These are phyloP conservation scores for Ascidia mentula DNA, from an alignment of 23 tunicate genomes.

Conservation along the genomic window DNA sequence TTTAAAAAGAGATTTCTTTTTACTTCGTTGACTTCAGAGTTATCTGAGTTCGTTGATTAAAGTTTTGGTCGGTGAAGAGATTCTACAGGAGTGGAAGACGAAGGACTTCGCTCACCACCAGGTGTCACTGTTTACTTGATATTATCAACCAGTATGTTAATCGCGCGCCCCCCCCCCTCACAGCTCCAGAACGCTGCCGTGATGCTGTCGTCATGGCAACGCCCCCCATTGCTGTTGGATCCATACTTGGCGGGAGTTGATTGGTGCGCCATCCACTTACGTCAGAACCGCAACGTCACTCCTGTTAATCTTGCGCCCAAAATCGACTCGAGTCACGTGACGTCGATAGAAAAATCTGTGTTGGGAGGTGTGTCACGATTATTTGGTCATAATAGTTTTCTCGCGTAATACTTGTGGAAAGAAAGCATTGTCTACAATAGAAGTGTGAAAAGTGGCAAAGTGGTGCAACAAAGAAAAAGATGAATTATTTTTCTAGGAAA, in stretches of 20 bases:
- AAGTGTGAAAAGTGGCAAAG: no score
- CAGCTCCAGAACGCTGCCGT: slow-evolving; percentile 91
- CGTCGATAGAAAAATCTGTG: slow-evolving; percentile 73
- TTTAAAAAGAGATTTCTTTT: no score
- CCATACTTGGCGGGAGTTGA: slow-evolving; percentile 79
- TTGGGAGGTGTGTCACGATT: slow-evolving; percentile 52
- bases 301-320: slow-evolving; percentile 75
- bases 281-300: slow-evolving; percentile 54
- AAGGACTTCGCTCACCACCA: slow-evolving; percentile 86
- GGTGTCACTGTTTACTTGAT: slow-evolving; percentile 18
- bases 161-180: no score
- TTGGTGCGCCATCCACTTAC: slow-evolving; percentile 81
- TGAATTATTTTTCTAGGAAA: slow-evolving; percentile 33
- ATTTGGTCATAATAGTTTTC: background rate
- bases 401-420: background rate
- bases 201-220: slow-evolving; percentile 86
- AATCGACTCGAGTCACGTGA: slow-evolving; percentile 62
- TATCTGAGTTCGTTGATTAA: slow-evolving; percentile 51
- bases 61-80: slow-evolving; percentile 61
- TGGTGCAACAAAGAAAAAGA: no score
- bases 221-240: slow-evolving; percentile 84
- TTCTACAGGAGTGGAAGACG: slow-evolving; percentile 79
- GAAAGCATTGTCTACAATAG: no score
- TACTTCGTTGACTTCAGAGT: background rate
- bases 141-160: background rate